These are phyloP conservation scores for Diploscapter pachys DNA, from an alignment of 1,140 invertebrate species.

Conservation along the genomic window DNA sequence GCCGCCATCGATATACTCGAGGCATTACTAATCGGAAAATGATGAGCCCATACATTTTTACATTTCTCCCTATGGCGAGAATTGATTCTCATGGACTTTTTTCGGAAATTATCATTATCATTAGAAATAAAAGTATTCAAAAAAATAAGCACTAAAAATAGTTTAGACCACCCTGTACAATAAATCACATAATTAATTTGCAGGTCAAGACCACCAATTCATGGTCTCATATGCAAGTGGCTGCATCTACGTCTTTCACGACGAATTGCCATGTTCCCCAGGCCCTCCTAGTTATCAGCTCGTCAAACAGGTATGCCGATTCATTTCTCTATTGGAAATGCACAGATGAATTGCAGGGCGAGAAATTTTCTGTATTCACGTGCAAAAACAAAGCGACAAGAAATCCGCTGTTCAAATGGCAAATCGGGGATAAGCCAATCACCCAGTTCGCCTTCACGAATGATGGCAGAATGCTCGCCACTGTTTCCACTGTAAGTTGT, in stretches of 20 bases:
- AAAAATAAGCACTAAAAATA: too few relatives aligned
- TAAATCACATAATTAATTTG: conserved; percentile 84
- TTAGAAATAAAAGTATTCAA: too few relatives aligned
- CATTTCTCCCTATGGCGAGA: too few relatives aligned
- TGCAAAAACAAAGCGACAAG: conserved; percentile 92
- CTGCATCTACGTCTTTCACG: conserved; percentile 95
- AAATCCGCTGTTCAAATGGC: conserved; percentile 85
- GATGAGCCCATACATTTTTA: too few relatives aligned
- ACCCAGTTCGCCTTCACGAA: conserved; percentile 93
- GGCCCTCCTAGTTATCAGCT: conserved; percentile 79
- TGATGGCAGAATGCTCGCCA: conserved; percentile 75
- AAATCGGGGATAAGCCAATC: conserved; percentile 76
- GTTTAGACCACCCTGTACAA: conserved; percentile 62
- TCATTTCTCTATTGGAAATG: not conserved
- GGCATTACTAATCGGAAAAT: too few relatives aligned
- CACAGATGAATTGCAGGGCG: conserved; percentile 63
- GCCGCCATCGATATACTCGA: too few relatives aligned
- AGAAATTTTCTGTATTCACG: conserved; percentile 86
- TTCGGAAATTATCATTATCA: too few relatives aligned
- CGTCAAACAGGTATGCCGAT: conserved; percentile 74
- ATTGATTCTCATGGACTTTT: too few relatives aligned
- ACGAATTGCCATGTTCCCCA: conserved; percentile 82
- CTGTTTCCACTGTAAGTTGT: conserved; percentile 2
- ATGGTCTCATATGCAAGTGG: conserved; percentile 89
- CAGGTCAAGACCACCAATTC: conserved; percentile 85